Evolutionary conservation across 2,888 invertebrate genomes (phyloP).

Genomic region (Orchesella flavescens): DNA sequence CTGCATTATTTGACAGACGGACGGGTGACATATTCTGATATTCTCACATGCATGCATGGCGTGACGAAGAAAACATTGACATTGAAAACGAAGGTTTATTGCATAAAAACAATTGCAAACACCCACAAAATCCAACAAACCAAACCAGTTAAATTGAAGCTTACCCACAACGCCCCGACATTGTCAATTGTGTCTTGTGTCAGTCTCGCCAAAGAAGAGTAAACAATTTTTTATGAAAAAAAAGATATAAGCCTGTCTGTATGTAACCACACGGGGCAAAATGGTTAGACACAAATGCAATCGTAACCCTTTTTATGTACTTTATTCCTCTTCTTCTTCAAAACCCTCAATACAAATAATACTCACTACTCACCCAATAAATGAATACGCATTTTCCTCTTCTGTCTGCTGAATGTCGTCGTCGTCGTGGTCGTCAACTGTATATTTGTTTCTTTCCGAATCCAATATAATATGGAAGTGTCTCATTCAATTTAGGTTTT

Average conservation of each 20-base stretch:
- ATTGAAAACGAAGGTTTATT: conserved; percentile 54
- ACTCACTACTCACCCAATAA: too few species aligned
- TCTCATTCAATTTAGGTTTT: neutral
- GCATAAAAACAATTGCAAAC: conserved; percentile 52
- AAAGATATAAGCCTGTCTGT: too few species aligned
- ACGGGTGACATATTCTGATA: conserved; percentile 38
- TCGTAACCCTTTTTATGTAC: too few species aligned
- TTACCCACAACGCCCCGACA: too few species aligned
- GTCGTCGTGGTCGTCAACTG: too few species aligned
- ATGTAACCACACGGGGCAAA: neutral
- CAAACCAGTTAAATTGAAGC: neutral
- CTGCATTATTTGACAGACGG: conserved; percentile 20
- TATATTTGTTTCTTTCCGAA: conserved; percentile 40
- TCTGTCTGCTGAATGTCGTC: too few species aligned
- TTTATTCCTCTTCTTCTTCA: too few species aligned
- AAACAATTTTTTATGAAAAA: neutral
- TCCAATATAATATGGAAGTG: conserved; percentile 31
- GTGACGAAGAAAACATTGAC: conserved; percentile 27
- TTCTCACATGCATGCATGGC: neutral
- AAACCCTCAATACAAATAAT: too few species aligned
- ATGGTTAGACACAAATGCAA: neutral
- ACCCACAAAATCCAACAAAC: neutral
- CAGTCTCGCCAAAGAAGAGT: neutral
- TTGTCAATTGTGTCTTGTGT: too few species aligned
- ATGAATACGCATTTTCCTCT: too few species aligned